phyloP scores from a whole-genome alignment of 2,113 vertebrate genomes.

The Cervus canadensis region DNA sequence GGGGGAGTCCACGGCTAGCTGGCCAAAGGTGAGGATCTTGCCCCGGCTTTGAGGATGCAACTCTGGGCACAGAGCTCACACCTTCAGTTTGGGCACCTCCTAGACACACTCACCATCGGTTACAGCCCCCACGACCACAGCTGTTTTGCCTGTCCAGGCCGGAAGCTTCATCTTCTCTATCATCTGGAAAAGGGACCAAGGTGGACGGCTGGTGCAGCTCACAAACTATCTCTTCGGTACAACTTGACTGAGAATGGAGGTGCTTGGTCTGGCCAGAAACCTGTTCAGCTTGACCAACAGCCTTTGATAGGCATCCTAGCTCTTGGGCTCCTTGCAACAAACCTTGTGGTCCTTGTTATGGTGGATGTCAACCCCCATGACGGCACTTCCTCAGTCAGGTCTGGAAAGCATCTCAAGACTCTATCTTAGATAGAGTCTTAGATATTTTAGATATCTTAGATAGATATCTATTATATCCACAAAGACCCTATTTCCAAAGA shows the following conservation, averaged over 20 bases:
- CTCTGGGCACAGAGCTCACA: conserved; percentile 88
- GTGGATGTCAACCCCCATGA: not conserved
- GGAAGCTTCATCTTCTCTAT: conserved; percentile 91
- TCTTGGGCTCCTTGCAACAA: not conserved
- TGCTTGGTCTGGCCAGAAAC: not conserved
- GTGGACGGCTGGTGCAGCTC: not conserved
- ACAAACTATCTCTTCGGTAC: not conserved
- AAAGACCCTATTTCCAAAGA: not conserved
- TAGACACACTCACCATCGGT: conserved; percentile 91
- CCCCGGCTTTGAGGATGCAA: conserved; percentile 89
- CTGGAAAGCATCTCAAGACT: not conserved
- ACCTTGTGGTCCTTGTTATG: not conserved
- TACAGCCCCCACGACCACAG: conserved; percentile 90
- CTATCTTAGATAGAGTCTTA: not conserved
- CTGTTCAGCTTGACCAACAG: not conserved
- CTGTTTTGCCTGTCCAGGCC: conserved; percentile 88
- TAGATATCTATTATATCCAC: no score
- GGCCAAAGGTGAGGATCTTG: conserved; percentile 93
- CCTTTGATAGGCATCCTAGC: not conserved
- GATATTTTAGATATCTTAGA: no score
- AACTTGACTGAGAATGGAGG: not conserved
- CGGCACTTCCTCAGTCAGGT: not conserved
- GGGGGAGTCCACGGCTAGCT: conserved; percentile 89
- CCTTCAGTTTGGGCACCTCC: conserved; percentile 92
- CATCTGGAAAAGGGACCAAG: conserved; percentile 30